phyloP scores from a whole-genome alignment of 2,797 vertebrate genomes.

The Amblyopsis hoosieri region DNA sequence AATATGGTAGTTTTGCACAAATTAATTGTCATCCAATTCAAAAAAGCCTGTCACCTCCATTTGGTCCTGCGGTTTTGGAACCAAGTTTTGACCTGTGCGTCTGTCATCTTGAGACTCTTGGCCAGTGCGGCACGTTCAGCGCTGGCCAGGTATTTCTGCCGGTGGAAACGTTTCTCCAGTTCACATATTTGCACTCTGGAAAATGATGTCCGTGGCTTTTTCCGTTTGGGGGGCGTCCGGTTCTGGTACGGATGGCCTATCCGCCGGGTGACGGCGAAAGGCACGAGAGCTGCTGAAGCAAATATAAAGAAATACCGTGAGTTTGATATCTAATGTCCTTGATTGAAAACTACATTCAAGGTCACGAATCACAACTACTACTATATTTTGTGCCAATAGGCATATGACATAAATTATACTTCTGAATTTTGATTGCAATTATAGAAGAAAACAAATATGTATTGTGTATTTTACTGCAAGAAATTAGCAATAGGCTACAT shows the following conservation, averaged over 20 bases:
- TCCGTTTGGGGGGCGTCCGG: conserved; percentile 96
- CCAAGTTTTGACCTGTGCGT: conserved; percentile 99
- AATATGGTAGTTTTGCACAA: too few species aligned
- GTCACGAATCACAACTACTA: conserved; percentile 34
- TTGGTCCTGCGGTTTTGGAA: conserved; percentile 97
- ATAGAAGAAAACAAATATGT: neutral
- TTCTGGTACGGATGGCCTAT: conserved; percentile 99
- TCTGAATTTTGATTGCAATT: too few species aligned
- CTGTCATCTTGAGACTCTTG: conserved; percentile 97
- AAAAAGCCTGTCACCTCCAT: conserved; percentile 83
- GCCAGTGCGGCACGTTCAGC: conserved; percentile 93
- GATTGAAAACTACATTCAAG: conserved; percentile 26
- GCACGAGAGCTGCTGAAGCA: conserved; percentile 89
- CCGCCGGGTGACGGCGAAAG: conserved; percentile 94
- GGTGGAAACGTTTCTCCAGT: conserved; percentile 95
- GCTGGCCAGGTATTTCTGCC: conserved; percentile 95
- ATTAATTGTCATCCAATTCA: neutral
- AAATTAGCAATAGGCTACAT: conserved; percentile 7
- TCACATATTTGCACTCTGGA: conserved; percentile 96
- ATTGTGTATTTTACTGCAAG: conserved; percentile 13
- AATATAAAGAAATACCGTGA: conserved; percentile 20
- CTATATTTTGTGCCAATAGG: too few species aligned
- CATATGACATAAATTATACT: too few species aligned
- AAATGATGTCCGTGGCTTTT: conserved; percentile 97
- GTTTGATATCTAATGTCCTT: neutral